Evolutionary conservation across 2,888 invertebrate species (phyloP).

Genomic region (Sminthurinus aureus): DNA sequence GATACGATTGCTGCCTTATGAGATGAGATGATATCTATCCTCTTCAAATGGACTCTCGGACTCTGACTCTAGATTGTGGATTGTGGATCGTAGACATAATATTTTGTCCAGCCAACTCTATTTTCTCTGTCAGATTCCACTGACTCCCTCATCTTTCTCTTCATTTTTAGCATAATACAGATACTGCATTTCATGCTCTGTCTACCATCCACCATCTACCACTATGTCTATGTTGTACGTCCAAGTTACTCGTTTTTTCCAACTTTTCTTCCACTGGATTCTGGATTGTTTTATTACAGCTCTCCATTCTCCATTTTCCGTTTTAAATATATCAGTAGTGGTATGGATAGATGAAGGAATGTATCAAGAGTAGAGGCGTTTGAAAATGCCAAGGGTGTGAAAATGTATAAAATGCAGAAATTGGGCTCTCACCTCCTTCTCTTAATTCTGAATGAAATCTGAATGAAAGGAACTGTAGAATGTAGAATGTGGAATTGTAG

Average conservation of each 20-base stretch:
- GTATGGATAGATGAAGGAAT: too few species aligned
- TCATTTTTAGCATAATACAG: slow-evolving; percentile 49
- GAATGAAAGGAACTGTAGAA: slow-evolving; percentile 39
- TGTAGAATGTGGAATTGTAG: background rate
- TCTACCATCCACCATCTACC: slow-evolving; percentile 17
- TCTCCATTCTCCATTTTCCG: too few species aligned
- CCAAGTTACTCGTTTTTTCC: too few species aligned
- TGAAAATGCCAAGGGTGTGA: too few species aligned
- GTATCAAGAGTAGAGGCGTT: too few species aligned
- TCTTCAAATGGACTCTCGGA: too few species aligned
- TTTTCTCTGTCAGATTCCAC: slow-evolving; percentile 36
- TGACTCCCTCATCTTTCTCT: slow-evolving; percentile 39
- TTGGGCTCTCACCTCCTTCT: background rate
- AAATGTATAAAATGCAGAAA: too few species aligned
- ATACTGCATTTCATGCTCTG: slow-evolving; percentile 43
- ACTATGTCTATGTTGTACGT: too few species aligned
- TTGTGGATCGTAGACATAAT: slow-evolving; percentile 2
- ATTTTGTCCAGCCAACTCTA: slow-evolving; percentile 25
- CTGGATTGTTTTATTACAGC: slow-evolving; percentile 16
- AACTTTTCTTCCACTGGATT: slow-evolving; percentile 28
- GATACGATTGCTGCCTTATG: slow-evolving; percentile 10
- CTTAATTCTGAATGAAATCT: slow-evolving; percentile 29
- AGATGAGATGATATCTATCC: slow-evolving; percentile 14
- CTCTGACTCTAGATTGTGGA: background rate
- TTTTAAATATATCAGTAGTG: too few species aligned